These are phyloP conservation scores for Dicrostonyx torquatus DNA, from an alignment of 2,797 vertebrate species.

Conservation along the genomic window DNA sequence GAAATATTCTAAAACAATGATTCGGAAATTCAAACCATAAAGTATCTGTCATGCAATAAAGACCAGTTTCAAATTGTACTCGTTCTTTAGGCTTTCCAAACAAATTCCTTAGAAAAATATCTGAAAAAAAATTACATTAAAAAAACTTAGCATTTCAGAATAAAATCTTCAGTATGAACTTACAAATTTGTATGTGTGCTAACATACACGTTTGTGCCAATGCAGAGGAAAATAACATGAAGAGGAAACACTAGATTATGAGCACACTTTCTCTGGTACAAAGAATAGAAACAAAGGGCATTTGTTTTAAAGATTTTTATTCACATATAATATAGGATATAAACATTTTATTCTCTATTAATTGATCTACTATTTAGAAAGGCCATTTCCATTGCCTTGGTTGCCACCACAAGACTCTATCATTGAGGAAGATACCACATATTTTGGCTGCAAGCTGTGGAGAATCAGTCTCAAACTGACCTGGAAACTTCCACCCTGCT, in stretches of 20 bases:
- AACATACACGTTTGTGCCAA: not conserved
- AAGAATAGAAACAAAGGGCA: not conserved
- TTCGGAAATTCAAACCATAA: slow-evolving; percentile 28
- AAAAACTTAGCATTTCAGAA: not conserved
- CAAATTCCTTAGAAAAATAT: slow-evolving; percentile 8
- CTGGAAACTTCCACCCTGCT: not conserved
- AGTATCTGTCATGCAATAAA: slow-evolving; percentile 18
- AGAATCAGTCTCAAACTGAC: not conserved
- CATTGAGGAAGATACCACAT: not conserved
- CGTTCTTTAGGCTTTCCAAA: not conserved
- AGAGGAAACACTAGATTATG: not conserved
- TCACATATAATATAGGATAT: not conserved
- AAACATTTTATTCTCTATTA: not conserved
- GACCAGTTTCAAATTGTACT: not conserved
- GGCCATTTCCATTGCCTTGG: not conserved
- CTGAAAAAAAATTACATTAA: not conserved
- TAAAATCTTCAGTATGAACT: not conserved
- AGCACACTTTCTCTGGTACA: not conserved
- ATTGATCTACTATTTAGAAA: not conserved
- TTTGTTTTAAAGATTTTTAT: not conserved
- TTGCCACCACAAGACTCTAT: not conserved
- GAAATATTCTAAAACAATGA: not conserved
- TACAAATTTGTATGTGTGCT: not conserved
- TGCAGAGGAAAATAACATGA: not conserved
- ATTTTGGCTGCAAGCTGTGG: not conserved